Evolutionary conservation across 1,140 invertebrate species (phyloP).

Genomic region (Heliconius hermathena): DNA sequence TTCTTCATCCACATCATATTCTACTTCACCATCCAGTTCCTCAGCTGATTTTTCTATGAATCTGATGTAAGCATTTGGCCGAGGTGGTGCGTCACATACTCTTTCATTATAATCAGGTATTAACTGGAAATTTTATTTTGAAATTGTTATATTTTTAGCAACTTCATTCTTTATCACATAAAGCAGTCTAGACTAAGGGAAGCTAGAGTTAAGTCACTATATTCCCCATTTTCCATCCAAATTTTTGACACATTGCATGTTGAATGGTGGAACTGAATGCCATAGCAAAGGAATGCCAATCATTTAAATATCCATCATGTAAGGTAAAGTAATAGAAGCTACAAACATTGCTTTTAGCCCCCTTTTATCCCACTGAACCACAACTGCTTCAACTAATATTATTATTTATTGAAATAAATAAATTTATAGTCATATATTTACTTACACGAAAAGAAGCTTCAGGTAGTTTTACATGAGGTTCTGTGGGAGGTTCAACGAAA

Average conservation of each 20-base stretch:
- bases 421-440: not conserved
- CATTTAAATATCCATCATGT: too few species aligned
- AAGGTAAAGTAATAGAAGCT: too few species aligned
- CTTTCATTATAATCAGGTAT: constrained; percentile 74
- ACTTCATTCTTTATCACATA: not conserved
- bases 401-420: too few species aligned
- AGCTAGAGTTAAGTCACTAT: too few species aligned
- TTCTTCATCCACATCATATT: constrained; percentile 99
- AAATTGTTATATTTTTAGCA: not conserved
- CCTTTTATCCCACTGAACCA: not conserved
- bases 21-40: constrained; percentile 96
- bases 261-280: too few species aligned
- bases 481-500: constrained; percentile 77
- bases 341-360: not conserved
- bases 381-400: too few species aligned
- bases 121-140: constrained; percentile 49
- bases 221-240: too few species aligned
- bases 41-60: constrained; percentile 98
- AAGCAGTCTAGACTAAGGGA: too few species aligned
- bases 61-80: constrained; percentile 74
- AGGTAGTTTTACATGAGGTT: constrained; percentile 87
- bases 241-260: too few species aligned
- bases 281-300: too few species aligned
- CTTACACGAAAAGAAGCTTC: constrained; percentile 90
- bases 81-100: constrained; percentile 87